Conservation (phyloP, 2,113 vertebrate species). For the Gymnogyps californianus region DNA sequence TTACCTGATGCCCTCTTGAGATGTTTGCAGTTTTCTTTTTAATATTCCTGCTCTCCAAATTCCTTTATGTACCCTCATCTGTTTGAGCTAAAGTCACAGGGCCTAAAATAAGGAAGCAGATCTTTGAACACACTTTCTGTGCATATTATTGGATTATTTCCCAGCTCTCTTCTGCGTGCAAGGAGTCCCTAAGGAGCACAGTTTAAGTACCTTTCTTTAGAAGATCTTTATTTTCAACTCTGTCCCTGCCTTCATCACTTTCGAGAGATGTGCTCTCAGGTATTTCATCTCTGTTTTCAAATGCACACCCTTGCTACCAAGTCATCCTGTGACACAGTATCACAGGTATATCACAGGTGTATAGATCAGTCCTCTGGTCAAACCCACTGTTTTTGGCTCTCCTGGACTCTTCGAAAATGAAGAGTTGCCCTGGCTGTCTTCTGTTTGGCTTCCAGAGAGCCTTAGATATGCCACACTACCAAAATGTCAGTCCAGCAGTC, state of each 20-base stretch:
- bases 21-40: not conserved
- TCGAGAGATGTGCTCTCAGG: not conserved
- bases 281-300: not conserved
- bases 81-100: not conserved
- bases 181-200: not conserved
- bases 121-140: not conserved
- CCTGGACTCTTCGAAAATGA: not conserved
- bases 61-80: not conserved
- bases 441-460: not conserved
- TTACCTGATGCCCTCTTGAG: not conserved
- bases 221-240: not conserved
- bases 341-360: not conserved
- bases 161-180: not conserved
- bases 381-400: not conserved
- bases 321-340: not conserved
- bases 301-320: not conserved
- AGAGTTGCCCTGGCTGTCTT: not conserved
- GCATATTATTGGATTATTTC: not conserved
- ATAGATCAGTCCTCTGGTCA: not conserved
- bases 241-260: not conserved
- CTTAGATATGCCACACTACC: not conserved
- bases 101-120: not conserved
- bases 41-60: not conserved
- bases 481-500: not conserved
- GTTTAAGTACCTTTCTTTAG: not conserved